Evolutionary conservation across 2,797 vertebrate species (phyloP), one percentile per base, ranked within the genome.

Genomic region (Hapalemur alaotrensis): DNA sequence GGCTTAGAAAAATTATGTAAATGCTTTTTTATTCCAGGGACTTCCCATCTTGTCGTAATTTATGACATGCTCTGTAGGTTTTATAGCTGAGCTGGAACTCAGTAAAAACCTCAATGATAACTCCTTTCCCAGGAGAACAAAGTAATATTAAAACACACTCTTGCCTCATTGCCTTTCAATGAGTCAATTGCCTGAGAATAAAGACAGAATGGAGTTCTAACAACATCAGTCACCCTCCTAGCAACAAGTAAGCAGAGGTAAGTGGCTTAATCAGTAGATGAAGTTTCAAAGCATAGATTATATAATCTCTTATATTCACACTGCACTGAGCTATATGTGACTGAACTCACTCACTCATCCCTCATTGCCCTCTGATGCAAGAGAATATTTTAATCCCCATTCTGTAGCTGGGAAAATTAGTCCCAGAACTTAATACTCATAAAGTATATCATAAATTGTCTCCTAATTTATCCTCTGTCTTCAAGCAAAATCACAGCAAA

Each of bases 61-160:
- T 78, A 90, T 43, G 11, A 80, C 46, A 73, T 25, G 30, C 38
- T 85, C 35, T 1, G 0, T 38, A 57, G 50, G 35, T 93, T 91
- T 95, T 93, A 94, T 6, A 73, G 70, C 70, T 89, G 61, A 85
- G 72, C 81, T 59, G 46, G 63, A 93, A 70, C 30, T 91, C 84
- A 83, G 92, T 70, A 75, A 91, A 95, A 88, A 75, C 41, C 85
- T 92, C 81, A 65, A 85, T 46, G 52, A 41, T 82, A n/a, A 63
- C 61, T 84, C 69, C 20, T 20, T 43, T 70, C 93, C 63, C 5
- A 17, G 35, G 22, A 76, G 4, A 94, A 82, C 41, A 52, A 41
- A 91, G 25, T 23, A 38, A 70, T n/a, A 78, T 9, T 85, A 90
- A 91, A 59, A 91, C 35, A 90, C 54, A 80, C 25, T 88, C 75